A percentile compares a stretch with the other conserved stretches of the same genome.
These are phyloP conservation scores for Dusona sp. DNA, from an alignment of 2,888 invertebrate species.

Conservation along the genomic window DNA sequence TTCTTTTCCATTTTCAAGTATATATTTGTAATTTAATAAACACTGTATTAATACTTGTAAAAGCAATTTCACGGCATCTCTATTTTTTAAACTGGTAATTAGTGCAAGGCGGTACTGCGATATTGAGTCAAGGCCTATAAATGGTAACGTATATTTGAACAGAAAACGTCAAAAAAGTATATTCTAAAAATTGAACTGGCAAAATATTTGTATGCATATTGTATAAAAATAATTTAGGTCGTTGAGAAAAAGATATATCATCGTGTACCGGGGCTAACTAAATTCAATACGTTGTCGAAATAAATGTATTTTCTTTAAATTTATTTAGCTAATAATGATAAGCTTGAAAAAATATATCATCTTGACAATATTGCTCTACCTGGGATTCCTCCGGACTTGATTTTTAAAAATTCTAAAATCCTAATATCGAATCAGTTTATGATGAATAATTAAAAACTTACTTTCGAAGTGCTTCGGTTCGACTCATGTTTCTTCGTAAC, in stretches of 20 bases:
- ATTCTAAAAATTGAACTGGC: too few relatives aligned
- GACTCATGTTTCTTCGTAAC: conserved; percentile 85
- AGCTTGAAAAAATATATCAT: too few relatives aligned
- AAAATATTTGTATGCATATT: too few relatives aligned
- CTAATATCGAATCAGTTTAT: neutral
- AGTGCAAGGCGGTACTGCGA: neutral
- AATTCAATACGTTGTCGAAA: too few relatives aligned
- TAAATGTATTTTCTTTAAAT: too few relatives aligned
- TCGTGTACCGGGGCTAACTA: too few relatives aligned
- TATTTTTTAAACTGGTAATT: neutral
- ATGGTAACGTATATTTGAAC: neutral
- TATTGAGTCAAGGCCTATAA: neutral
- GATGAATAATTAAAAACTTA: conserved; percentile 72
- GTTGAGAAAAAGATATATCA: too few relatives aligned
- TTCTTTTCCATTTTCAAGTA: neutral
- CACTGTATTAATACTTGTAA: neutral
- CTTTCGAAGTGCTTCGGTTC: conserved; percentile 84
- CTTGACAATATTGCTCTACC: too few relatives aligned
- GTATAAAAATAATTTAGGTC: too few relatives aligned
- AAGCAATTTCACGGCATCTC: neutral
- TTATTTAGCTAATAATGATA: too few relatives aligned
- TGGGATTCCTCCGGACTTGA: too few relatives aligned
- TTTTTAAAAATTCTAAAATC: neutral
- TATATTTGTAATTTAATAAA: neutral
- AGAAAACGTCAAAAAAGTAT: too few relatives aligned